Conservation (phyloP, 2,797 vertebrate species). For the Corythornis leucogaster region DNA sequence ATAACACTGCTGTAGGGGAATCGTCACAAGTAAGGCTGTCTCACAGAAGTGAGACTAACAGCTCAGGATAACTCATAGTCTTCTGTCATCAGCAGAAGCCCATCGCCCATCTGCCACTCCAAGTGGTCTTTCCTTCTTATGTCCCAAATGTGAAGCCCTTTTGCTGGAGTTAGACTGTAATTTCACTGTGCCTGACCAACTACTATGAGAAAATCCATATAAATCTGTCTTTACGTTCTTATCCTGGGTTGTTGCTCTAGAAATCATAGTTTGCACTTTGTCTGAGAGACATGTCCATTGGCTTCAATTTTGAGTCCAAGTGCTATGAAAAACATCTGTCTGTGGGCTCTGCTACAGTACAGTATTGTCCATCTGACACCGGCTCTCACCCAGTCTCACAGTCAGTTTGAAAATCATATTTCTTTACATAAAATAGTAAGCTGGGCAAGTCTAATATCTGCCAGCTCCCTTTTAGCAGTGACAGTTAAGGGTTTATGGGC, state of each 20-base stretch:
- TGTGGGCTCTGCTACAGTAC: background rate
- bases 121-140: background rate
- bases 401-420: background rate
- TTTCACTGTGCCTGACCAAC: background rate
- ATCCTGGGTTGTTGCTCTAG: background rate
- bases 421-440: background rate
- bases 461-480: background rate
- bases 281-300: background rate
- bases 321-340: background rate
- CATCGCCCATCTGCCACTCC: background rate
- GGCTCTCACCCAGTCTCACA: background rate
- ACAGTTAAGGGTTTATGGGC: constrained; percentile 1
- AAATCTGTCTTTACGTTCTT: background rate
- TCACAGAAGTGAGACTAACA: background rate
- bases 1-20: background rate
- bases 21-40: background rate
- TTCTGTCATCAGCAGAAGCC: background rate
- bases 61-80: background rate
- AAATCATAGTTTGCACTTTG: background rate
- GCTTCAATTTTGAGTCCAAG: background rate
- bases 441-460: background rate
- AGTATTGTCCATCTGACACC: background rate
- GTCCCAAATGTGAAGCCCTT: background rate
- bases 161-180: background rate
- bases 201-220: background rate